phyloP scores from a whole-genome alignment of 92 coral and sea anemone genomes.

The Zoanthus sansibaricus region DNA sequence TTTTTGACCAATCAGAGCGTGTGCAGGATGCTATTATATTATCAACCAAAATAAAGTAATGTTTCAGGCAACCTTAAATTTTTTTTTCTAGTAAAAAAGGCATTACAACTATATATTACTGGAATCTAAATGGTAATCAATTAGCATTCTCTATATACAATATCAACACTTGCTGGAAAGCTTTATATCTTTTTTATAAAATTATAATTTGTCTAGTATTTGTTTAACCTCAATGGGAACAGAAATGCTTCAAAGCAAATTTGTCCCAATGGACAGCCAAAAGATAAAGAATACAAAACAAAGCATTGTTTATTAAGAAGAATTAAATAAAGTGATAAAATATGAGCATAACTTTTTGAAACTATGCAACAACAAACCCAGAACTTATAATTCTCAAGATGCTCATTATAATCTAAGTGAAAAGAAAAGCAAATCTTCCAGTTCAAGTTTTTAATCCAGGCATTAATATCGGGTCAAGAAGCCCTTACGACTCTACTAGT shows the following conservation, averaged over 20 bases:
- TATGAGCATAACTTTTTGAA: too few relatives aligned
- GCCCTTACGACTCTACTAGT: background rate
- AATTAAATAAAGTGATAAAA: background rate
- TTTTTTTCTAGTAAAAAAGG: too few relatives aligned
- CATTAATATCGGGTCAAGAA: background rate
- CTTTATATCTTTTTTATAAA: background rate
- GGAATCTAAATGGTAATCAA: too few relatives aligned
- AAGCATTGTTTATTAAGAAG: background rate
- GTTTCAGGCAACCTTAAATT: too few relatives aligned
- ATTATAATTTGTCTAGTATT: background rate
- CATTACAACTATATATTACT: too few relatives aligned
- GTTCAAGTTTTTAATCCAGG: constrained; percentile 19
- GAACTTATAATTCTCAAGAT: background rate
- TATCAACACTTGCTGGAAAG: too few relatives aligned
- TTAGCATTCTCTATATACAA: too few relatives aligned
- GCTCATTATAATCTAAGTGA: background rate
- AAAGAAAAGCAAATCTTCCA: background rate
- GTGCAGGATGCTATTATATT: too few relatives aligned
- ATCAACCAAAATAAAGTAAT: too few relatives aligned
- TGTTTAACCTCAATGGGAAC: background rate
- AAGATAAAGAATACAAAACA: background rate
- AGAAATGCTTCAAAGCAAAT: background rate
- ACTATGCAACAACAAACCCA: background rate
- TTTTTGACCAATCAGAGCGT: too few relatives aligned
- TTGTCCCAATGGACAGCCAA: background rate